Percentiles rank a stretch among this genome's conserved stretches.
Conservation (phyloP, 2,888 invertebrate species). For the Blastobasis lacticolella region DNA sequence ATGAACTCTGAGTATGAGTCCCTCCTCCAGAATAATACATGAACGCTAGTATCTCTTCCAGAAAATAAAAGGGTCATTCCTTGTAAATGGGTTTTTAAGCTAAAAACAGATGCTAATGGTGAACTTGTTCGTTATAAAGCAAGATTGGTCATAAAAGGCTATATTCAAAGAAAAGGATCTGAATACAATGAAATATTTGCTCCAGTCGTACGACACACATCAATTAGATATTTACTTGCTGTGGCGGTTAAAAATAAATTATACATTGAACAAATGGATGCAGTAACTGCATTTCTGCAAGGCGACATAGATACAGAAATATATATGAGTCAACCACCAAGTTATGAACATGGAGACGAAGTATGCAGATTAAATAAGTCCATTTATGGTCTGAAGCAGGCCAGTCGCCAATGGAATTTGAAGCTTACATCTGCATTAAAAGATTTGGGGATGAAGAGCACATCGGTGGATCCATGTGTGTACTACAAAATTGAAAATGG, state of each 20-base stretch:
- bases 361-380: conserved; percentile 13
- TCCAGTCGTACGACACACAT: conserved; percentile 11
- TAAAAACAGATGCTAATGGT: conserved; percentile 15
- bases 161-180: conserved; percentile 13
- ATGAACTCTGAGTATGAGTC: conserved; percentile 19
- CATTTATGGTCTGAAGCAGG: conserved; percentile 10
- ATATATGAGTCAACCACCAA: conserved; percentile 10
- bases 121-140: conserved; percentile 17
- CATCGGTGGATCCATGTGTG: conserved; percentile 8
- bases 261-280: conserved; percentile 10
- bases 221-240: conserved; percentile 9
- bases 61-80: conserved; percentile 13
- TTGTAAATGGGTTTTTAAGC: conserved; percentile 22
- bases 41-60: conserved; percentile 14
- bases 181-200: conserved; percentile 12
- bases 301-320: conserved; percentile 12
- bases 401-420: conserved; percentile 8
- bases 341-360: conserved; percentile 6
- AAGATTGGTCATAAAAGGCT: conserved; percentile 22
- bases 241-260: conserved; percentile 5
- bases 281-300: conserved; percentile 8
- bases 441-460: conserved; percentile 2
- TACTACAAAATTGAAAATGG: background rate
- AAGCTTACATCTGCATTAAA: conserved; percentile 4
- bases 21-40: conserved; percentile 17